Percentiles rank a stretch among this genome's conserved stretches.
phyloP scores from a whole-genome alignment of 1,140 invertebrate species.

The Brevipalpus yothersi region DNA sequence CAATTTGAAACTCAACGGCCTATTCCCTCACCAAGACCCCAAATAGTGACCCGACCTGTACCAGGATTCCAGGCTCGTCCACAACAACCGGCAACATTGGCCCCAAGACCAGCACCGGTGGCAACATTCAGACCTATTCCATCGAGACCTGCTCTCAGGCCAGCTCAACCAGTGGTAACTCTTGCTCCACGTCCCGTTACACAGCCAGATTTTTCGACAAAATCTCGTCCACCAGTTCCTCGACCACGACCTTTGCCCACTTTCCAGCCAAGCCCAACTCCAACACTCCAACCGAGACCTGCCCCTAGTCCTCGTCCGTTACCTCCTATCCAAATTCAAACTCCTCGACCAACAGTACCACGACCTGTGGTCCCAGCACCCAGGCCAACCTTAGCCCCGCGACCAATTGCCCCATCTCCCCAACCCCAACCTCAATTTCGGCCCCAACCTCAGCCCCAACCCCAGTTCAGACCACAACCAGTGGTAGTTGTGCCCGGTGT shows the following conservation, averaged over 20 bases:
- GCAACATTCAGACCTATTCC: too few species aligned
- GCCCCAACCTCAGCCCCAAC: background rate
- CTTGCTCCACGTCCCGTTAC: background rate
- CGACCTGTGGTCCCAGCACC: too few species aligned
- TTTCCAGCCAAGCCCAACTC: background rate
- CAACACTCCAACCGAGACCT: too few species aligned
- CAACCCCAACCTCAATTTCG: background rate
- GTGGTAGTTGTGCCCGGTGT: background rate
- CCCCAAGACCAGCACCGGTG: background rate
- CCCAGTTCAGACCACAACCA: background rate
- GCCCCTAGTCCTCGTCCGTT: too few species aligned
- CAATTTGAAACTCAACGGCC: background rate
- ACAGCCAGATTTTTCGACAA: background rate
- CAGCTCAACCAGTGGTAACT: background rate
- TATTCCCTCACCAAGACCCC: too few species aligned
- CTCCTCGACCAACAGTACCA: too few species aligned
- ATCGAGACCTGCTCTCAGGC: background rate
- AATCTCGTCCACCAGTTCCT: background rate
- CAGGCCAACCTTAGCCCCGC: too few species aligned
- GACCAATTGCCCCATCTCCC: background rate
- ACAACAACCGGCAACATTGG: background rate
- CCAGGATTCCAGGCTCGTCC: background rate
- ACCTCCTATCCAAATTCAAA: too few species aligned
- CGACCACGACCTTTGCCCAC: background rate
- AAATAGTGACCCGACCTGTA: background rate